Evolutionary conservation across 2,888 invertebrate species (phyloP).

Genomic region (Axea sp.): DNA sequence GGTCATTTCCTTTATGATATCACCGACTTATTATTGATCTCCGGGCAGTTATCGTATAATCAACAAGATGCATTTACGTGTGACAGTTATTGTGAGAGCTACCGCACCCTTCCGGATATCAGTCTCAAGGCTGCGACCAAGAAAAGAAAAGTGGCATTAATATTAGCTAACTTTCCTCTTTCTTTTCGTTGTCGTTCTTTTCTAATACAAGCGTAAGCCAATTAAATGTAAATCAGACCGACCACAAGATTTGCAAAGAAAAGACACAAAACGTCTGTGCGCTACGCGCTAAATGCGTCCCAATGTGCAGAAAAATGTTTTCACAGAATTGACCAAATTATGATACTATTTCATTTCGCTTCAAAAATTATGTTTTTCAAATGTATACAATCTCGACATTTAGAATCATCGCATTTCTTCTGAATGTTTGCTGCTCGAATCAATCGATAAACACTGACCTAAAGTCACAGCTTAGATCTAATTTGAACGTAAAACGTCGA

Average conservation of each 20-base stretch:
- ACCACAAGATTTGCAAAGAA: conserved; percentile 45
- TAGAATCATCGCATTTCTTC: too few relatives aligned
- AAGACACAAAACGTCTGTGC: conserved; percentile 48
- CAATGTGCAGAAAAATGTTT: conserved; percentile 49
- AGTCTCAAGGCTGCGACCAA: conserved; percentile 68
- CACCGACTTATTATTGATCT: conserved; percentile 50
- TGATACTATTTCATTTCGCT: conserved; percentile 33
- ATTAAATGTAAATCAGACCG: conserved; percentile 61
- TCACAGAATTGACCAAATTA: conserved; percentile 42
- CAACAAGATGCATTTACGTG: conserved; percentile 75
- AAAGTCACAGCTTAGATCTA: too few relatives aligned
- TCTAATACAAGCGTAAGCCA: conserved; percentile 56
- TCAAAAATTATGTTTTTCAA: conserved; percentile 2
- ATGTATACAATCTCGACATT: too few relatives aligned
- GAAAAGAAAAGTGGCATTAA: conserved; percentile 47
- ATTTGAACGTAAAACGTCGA: too few relatives aligned
- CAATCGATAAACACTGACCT: too few relatives aligned
- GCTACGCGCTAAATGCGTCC: conserved; percentile 51
- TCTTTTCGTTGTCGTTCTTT: conserved; percentile 32
- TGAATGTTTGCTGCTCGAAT: too few relatives aligned
- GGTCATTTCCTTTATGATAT: conserved; percentile 47
- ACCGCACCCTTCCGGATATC: conserved; percentile 77
- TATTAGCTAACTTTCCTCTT: conserved; percentile 53
- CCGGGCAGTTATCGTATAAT: conserved; percentile 70
- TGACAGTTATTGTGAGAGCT: conserved; percentile 70